phyloP scores from a whole-genome alignment of 2,888 invertebrate species.

The Nymphalis c-album region DNA sequence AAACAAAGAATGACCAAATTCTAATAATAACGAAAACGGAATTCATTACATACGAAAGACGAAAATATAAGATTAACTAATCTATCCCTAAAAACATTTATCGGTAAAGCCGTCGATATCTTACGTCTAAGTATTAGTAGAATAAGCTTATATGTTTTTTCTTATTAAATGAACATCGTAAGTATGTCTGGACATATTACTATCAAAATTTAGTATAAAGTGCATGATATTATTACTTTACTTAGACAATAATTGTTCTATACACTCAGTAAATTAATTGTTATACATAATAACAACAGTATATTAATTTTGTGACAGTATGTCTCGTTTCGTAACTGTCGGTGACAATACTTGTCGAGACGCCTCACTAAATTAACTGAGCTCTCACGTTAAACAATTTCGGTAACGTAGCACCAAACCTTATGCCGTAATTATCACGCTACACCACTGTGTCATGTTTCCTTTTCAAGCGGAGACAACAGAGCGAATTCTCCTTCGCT shows the following conservation, averaged over 20 bases:
- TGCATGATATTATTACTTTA: neutral
- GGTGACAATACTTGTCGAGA: neutral
- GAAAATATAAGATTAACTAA: too few species aligned
- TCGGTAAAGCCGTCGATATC: too few species aligned
- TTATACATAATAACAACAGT: too few species aligned
- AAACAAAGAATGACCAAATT: too few species aligned
- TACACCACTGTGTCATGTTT: constrained; percentile 13
- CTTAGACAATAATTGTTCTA: neutral
- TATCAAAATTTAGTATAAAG: neutral
- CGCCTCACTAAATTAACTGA: constrained; percentile 18
- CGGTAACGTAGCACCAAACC: constrained; percentile 20
- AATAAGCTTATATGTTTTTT: neutral
- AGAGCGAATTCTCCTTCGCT: constrained; percentile 21
- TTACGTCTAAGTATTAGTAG: neutral
- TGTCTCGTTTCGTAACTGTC: neutral
- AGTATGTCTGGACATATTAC: neutral
- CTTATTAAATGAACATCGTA: constrained; percentile 1
- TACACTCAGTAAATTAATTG: neutral
- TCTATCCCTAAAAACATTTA: too few species aligned
- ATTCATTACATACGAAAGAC: too few species aligned
- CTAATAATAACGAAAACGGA: too few species aligned
- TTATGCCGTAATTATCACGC: constrained; percentile 18
- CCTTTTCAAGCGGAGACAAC: constrained; percentile 15
- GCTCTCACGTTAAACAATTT: constrained; percentile 17
- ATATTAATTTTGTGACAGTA: neutral